Evolutionary conservation across 2,888 invertebrate genomes (phyloP).

Genomic region (Muschampia staudingeri): DNA sequence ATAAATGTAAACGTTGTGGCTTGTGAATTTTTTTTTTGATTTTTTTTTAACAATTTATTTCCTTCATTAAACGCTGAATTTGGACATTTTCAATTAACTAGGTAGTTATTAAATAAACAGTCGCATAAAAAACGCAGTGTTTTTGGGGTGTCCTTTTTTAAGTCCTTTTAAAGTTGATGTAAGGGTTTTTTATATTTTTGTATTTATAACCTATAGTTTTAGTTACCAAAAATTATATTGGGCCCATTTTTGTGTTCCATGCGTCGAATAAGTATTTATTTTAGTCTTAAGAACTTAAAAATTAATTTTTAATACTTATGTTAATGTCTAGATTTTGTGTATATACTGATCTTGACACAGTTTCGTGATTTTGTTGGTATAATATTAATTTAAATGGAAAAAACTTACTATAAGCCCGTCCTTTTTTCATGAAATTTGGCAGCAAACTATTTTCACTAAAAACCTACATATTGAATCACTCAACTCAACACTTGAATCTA

Average conservation of each 20-base stretch:
- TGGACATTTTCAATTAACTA: too few species aligned
- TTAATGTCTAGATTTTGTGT: not conserved
- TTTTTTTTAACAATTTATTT: not conserved
- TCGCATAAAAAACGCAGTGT: not conserved
- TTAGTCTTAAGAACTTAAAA: conserved; percentile 75
- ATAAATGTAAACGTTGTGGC: not conserved
- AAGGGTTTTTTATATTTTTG: not conserved
- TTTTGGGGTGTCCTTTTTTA: not conserved
- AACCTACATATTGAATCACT: too few species aligned
- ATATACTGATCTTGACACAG: not conserved
- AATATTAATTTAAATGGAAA: not conserved
- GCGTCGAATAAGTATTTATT: conserved; percentile 85
- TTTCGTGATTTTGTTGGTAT: not conserved
- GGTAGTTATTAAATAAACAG: too few species aligned
- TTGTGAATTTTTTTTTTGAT: not conserved
- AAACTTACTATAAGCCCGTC: not conserved
- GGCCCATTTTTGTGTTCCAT: conserved; percentile 77
- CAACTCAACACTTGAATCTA: too few species aligned
- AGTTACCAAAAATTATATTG: conserved; percentile 75
- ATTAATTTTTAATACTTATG: conserved; percentile 9
- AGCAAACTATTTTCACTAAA: too few species aligned
- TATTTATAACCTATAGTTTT: conserved; percentile 51
- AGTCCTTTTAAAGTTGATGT: not conserved
- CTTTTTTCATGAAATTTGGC: not conserved
- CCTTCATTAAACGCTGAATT: not conserved